Conservation (phyloP, 2,888 invertebrate species). For the Aspidapion aeneum region DNA sequence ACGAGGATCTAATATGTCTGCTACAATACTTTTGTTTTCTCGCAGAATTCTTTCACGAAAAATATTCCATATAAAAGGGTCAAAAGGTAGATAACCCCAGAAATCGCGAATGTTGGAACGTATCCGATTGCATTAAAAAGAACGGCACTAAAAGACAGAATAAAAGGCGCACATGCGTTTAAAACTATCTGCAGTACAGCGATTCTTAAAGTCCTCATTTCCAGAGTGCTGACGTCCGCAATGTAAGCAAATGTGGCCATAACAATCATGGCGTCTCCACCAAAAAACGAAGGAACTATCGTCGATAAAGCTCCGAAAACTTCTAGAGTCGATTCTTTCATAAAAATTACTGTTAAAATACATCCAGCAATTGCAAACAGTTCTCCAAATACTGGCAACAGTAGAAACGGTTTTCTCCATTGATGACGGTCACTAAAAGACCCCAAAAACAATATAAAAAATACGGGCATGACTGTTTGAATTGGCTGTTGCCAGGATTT, state of each 20-base stretch:
- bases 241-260: constrained; percentile 47
- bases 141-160: constrained; percentile 39
- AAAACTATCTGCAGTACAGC: constrained; percentile 52
- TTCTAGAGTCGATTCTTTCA: constrained; percentile 53
- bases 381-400: constrained; percentile 45
- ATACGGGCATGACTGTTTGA: constrained; percentile 41
- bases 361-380: constrained; percentile 51
- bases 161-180: constrained; percentile 35
- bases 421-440: constrained; percentile 46
- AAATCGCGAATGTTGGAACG: constrained; percentile 37
- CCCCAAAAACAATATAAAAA: constrained; percentile 44
- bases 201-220: constrained; percentile 58
- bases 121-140: constrained; percentile 40
- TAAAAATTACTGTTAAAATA: constrained; percentile 53
- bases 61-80: constrained; percentile 40
- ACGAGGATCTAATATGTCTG: constrained; percentile 42
- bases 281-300: constrained; percentile 55
- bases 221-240: constrained; percentile 50
- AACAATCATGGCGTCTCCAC: constrained; percentile 51
- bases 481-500: constrained; percentile 43
- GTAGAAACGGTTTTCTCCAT: constrained; percentile 44
- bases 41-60: constrained; percentile 37
- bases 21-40: constrained; percentile 28
- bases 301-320: constrained; percentile 54
- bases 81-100: constrained; percentile 34